Percentiles rank a stretch among this genome's conserved stretches.
Evolutionary conservation across 1,140 invertebrate genomes (phyloP).

Genomic region (Ostrea edulis): DNA sequence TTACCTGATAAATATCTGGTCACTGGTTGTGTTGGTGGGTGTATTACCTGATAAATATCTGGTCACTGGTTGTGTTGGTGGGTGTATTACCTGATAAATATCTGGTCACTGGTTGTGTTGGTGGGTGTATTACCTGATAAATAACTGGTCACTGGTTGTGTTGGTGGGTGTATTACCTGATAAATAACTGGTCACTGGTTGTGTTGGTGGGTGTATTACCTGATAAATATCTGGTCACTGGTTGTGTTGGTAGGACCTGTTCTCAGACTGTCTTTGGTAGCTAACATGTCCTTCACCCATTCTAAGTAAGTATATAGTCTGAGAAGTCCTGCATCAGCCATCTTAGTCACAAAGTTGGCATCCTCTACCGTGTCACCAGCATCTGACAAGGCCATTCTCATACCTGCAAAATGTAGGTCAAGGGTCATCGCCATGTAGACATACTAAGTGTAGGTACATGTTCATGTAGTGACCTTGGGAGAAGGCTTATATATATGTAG

Average conservation of each 20-base stretch:
- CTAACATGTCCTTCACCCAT: constrained; percentile 95
- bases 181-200: background rate
- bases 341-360: constrained; percentile 97
- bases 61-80: too few relatives aligned
- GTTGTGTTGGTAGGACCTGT: constrained; percentile 84
- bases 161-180: background rate
- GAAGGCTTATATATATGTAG: too few relatives aligned
- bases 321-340: constrained; percentile 97
- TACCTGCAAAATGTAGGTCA: constrained; percentile 78
- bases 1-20: too few relatives aligned
- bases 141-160: constrained; percentile 82
- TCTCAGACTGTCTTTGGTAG: constrained; percentile 84
- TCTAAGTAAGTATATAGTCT: constrained; percentile 91
- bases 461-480: too few relatives aligned
- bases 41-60: too few relatives aligned
- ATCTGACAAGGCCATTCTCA: constrained; percentile 95
- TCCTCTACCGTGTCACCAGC: constrained; percentile 99
- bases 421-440: background rate
- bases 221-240: constrained; percentile 94
- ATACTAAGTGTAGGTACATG: too few relatives aligned
- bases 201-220: constrained; percentile 55
- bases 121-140: constrained; percentile 82
- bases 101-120: background rate
- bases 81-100: background rate
- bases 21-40: too few relatives aligned